Base-by-base conservation (phyloP, 2,113 vertebrate species). In the Hippocampus zosterae region DNA sequence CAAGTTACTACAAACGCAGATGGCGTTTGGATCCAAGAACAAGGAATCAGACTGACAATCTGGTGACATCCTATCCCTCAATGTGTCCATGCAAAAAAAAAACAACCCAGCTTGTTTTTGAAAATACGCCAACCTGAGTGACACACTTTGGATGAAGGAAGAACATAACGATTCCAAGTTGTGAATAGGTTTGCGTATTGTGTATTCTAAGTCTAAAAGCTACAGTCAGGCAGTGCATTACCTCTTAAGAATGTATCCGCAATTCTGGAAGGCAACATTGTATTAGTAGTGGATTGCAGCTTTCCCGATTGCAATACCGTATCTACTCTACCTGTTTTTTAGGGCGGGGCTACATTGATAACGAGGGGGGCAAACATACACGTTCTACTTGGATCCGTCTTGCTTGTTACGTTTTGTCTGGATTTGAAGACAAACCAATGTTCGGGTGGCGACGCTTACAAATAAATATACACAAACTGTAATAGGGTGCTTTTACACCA, bases 11-110 rank as follows among this genome's bases (percentile, higher is more conserved):
- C 8, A 46, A 52, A 41, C 78, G 84, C 81, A 84, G 84, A 84
- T 70, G 70, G 68, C 63, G 65, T 81, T 83, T 68, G 46, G 68
- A 75, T 81, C 33, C 5, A 67, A 63, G 42, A 44, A 2, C 67
- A 78, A 33, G 53, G 23, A 27, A 42, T 68, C 72, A 72, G 59
- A 63, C 76, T 67, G 89, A 88, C 89, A 88, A 85, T 91, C 84
- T 81, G 75, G 56, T 46, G 8, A 70, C 73, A 74, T 27, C 37
- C n/a, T 7, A 67, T 69, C 59, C 69, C 23, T 57, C n/a, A 40
- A 69, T 73, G 62, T 9, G 3, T 63, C 29, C 40, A 23, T 13
- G 25, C 9, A 52, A 66, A 52, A 13, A 23, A 46, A 65, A 25
- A 18, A 65, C 27, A 27, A 7, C 1, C 4, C 13, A 48, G 1